phyloP scores from a whole-genome alignment of 2,797 vertebrate genomes.

The Anolis apletophallus region DNA sequence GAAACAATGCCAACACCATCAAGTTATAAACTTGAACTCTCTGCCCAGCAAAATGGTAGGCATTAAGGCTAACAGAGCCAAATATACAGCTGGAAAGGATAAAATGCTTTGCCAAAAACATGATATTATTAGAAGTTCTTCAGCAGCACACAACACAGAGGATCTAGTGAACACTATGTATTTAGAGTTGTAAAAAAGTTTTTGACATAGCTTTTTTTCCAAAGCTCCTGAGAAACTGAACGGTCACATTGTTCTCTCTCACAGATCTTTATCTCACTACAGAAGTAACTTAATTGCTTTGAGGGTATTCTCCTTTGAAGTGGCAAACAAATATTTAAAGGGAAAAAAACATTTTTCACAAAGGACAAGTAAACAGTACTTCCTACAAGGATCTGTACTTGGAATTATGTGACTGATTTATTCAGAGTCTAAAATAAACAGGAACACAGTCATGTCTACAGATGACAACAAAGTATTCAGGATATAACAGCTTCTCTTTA shows the following conservation, averaged over 20 bases:
- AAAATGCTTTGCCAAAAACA: neutral
- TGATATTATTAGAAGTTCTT: neutral
- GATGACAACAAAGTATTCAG: neutral
- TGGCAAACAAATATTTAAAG: neutral
- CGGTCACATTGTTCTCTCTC: neutral
- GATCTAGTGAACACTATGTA: neutral
- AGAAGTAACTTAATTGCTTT: neutral
- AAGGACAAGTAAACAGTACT: neutral
- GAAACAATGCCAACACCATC: neutral
- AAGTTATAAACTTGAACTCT: neutral
- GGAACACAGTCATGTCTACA: neutral
- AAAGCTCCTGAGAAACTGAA: neutral
- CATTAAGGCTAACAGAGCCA: neutral
- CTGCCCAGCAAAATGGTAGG: neutral
- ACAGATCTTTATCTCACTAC: neutral
- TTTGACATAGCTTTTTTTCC: neutral
- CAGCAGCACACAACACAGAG: too few species aligned
- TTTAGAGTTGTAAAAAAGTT: neutral
- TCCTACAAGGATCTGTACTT: neutral
- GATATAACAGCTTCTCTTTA: neutral
- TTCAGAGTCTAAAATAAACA: neutral
- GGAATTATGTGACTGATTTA: neutral
- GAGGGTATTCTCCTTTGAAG: neutral
- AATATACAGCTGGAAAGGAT: neutral
- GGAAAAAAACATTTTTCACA: neutral